phyloP scores from a whole-genome alignment of 1,140 invertebrate species.

The Orchesella cincta region DNA sequence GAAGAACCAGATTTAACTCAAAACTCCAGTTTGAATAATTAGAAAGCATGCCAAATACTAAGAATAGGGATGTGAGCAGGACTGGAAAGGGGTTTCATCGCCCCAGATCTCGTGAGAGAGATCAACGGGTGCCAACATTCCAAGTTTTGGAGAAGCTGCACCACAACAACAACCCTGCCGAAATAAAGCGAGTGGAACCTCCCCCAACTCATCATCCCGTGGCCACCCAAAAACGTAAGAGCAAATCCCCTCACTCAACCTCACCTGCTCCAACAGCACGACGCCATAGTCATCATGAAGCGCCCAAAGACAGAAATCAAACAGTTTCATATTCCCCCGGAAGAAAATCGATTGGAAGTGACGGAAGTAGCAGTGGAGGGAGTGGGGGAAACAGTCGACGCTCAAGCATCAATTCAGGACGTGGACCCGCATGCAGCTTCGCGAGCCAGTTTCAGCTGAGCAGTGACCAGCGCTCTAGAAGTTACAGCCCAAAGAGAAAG shows the following conservation, averaged over 20 bases:
- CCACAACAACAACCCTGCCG: background rate
- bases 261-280: too few species aligned
- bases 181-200: background rate
- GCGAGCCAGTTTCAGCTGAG: background rate
- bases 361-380: background rate
- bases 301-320: too few species aligned
- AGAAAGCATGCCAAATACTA: too few species aligned
- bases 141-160: background rate
- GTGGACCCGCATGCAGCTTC: slow-evolving; percentile 4
- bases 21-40: too few species aligned
- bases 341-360: too few species aligned
- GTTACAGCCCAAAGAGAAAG: background rate
- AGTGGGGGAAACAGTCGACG: background rate
- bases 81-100: too few species aligned
- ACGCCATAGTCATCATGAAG: too few species aligned
- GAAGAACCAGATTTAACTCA: too few species aligned
- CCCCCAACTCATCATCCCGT: background rate
- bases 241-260: background rate
- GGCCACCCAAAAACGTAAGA: background rate
- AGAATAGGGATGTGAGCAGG: too few species aligned
- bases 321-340: too few species aligned
- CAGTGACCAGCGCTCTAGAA: background rate
- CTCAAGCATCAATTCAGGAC: too few species aligned
- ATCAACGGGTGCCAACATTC: background rate
- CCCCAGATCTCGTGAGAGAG: background rate